Conservation (phyloP, 2,113 vertebrate genomes). For the Phocoena phocoena region DNA sequence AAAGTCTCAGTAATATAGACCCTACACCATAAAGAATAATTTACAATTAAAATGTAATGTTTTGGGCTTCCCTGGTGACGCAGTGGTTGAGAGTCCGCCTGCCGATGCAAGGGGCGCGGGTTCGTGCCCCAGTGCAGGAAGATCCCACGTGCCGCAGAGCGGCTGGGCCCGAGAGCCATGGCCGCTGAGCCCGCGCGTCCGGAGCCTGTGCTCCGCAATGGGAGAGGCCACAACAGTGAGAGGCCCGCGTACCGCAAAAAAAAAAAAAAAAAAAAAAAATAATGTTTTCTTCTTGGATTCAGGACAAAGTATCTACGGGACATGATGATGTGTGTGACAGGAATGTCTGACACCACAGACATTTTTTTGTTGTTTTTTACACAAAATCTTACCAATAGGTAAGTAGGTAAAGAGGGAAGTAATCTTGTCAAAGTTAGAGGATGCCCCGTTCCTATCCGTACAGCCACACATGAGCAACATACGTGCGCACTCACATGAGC, state of each 20-base stretch:
- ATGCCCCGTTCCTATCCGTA: background rate
- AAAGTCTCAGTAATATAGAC: background rate
- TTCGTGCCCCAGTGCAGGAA: no score
- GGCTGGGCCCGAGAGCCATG: no score
- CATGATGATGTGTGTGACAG: background rate
- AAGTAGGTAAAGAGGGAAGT: background rate
- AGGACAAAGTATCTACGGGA: background rate
- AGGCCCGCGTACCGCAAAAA: no score
- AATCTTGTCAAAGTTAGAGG: background rate
- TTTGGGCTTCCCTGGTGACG: background rate
- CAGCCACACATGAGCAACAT: background rate
- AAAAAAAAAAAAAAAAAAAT: no score
- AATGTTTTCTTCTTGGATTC: background rate
- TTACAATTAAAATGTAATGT: background rate
- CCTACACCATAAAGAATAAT: background rate
- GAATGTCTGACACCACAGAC: background rate
- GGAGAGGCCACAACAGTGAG: no score
- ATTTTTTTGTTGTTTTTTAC: background rate
- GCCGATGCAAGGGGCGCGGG: no score
- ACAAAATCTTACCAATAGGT: background rate
- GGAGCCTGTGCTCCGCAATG: no score
- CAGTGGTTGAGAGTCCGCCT: no score
- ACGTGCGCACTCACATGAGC: background rate
- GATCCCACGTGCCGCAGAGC: no score
- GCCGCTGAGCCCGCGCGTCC: no score